Evolutionary conservation across 2,888 invertebrate species (phyloP).

Genomic region (Amiota minor): DNA sequence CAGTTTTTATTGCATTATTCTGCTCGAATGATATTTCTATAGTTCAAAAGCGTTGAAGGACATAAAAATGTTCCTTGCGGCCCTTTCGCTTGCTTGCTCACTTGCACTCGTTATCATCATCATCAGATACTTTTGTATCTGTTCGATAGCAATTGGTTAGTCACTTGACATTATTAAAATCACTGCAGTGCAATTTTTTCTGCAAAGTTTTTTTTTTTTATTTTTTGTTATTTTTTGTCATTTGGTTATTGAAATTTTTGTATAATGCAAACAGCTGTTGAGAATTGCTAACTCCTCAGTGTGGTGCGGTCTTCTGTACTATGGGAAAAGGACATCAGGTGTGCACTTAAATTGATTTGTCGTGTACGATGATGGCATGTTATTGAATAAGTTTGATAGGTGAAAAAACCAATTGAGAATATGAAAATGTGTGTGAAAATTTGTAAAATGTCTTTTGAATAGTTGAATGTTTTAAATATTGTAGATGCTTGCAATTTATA

Average conservation of each 20-base stretch:
- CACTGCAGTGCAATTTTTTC: conserved; percentile 14
- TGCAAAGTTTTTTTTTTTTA: not conserved
- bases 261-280: conserved; percentile 24
- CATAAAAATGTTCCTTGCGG: not conserved
- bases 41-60: conserved; percentile 4
- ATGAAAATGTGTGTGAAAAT: conserved; percentile 16
- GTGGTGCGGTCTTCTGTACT: not conserved
- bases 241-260: conserved; percentile 8
- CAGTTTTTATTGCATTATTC: conserved; percentile 67
- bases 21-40: conserved; percentile 65
- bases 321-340: conserved; percentile 18
- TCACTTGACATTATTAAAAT: conserved; percentile 28
- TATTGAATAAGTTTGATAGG: not conserved
- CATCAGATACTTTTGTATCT: not conserved
- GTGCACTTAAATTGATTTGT: conserved; percentile 12
- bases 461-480: too few relatives aligned
- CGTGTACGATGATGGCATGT: not conserved
- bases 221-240: conserved; percentile 7
- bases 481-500: too few relatives aligned
- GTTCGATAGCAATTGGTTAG: conserved; percentile 11
- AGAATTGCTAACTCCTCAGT: not conserved
- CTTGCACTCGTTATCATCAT: too few relatives aligned
- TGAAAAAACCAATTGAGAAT: not conserved
- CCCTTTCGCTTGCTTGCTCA: not conserved
- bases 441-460: too few relatives aligned